Base-by-base conservation (phyloP, 2,797 vertebrate species). In the Pipistrellus kuhlii region DNA sequence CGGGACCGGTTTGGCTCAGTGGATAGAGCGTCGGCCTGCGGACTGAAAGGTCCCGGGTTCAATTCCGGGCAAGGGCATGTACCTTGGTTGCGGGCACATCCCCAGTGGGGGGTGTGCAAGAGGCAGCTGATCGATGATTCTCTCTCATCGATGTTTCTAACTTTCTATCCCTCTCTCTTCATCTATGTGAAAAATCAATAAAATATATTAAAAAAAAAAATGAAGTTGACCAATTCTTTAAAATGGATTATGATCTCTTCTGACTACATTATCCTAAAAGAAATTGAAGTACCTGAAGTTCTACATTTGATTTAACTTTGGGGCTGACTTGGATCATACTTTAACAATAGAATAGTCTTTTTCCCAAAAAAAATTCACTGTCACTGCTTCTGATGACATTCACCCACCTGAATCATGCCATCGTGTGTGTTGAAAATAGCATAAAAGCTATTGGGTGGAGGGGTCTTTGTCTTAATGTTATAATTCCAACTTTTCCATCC, bases 161-260 rank as follows among this genome's bases (percentile, higher is more conserved):
- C n/a, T n/a, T n/a, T n/a, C n/a, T n/a, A n/a, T n/a, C n/a, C n/a
- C n/a, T n/a, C n/a, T n/a, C n/a, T n/a, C n/a, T n/a, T n/a, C n/a
- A n/a, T n/a, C n/a, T n/a, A n/a, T n/a, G n/a, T n/a, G n/a, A n/a
- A n/a, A n/a, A n/a, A n/a, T n/a, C n/a, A n/a, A n/a, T n/a, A n/a
- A n/a, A n/a, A n/a, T n/a, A n/a, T n/a, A n/a, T n/a, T n/a, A n/a
- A n/a, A n/a, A n/a, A n/a, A n/a, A n/a, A 38, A 68, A 64, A 53
- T 72, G 32, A 86, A 80, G 44, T 41, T 55, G 77, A 87, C 41
- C 91, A 44, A 87, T 53, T 86, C 8, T 20, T 27, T 20, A 82
- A 71, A 5, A 66, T 73, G 21, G n/a, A 64, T 85, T 80, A 80
- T 82, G 78, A 94, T 88, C 23, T 77, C 30, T 94, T 90, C 30